A percentile compares a stretch with the other conserved stretches of the same genome.
phyloP scores from a whole-genome alignment of 2,888 invertebrate species.

The Ellobium chinense region DNA sequence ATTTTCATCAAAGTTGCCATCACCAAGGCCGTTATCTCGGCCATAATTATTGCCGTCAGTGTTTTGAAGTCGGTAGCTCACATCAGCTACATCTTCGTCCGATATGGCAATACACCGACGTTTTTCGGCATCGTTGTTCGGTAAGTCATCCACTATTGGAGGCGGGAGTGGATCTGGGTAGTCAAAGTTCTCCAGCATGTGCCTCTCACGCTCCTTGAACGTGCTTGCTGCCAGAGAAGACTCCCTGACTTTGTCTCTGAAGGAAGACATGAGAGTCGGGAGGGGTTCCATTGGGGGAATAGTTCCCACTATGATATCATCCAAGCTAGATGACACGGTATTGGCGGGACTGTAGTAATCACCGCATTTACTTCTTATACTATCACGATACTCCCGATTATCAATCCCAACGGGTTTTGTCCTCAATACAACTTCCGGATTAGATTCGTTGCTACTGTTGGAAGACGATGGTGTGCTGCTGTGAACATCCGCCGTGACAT shows the following conservation, averaged over 20 bases:
- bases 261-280: slow-evolving; percentile 58
- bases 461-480: slow-evolving; percentile 32
- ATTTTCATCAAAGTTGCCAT: not conserved
- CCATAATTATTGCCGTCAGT: not conserved
- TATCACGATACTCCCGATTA: slow-evolving; percentile 61
- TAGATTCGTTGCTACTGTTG: slow-evolving; percentile 8
- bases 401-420: slow-evolving; percentile 46
- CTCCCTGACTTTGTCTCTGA: slow-evolving; percentile 57
- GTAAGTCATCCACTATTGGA: slow-evolving; percentile 13
- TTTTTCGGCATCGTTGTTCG: slow-evolving; percentile 16
- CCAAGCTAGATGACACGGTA: slow-evolving; percentile 45
- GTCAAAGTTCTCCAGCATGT: slow-evolving; percentile 43
- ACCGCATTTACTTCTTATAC: slow-evolving; percentile 64
- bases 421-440: not conserved
- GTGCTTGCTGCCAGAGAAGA: slow-evolving; percentile 54
- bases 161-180: slow-evolving; percentile 39
- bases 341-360: slow-evolving; percentile 54
- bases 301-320: slow-evolving; percentile 29
- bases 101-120: slow-evolving; percentile 30
- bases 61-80: not conserved
- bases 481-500: slow-evolving; percentile 69
- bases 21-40: not conserved
- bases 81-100: slow-evolving; percentile 28
- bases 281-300: slow-evolving; percentile 46
- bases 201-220: slow-evolving; percentile 53